Evolutionary conservation across 2,113 vertebrate genomes (phyloP).

Genomic region (Neogale vison): DNA sequence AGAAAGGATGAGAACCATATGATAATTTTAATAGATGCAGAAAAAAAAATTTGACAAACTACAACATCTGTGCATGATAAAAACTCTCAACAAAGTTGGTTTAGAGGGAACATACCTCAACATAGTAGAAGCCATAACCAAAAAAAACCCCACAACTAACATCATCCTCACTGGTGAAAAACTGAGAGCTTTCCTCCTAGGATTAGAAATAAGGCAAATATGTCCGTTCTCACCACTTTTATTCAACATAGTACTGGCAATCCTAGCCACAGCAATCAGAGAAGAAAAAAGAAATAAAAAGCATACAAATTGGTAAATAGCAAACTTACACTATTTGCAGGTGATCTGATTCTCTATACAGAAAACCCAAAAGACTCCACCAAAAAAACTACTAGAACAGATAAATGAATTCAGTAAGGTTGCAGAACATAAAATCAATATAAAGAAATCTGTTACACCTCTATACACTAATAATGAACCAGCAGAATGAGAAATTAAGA

Average conservation of each 20-base stretch:
- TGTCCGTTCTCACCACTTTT: neutral
- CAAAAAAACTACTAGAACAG: neutral
- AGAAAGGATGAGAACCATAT: neutral
- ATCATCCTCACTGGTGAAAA: neutral
- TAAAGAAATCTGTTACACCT: neutral
- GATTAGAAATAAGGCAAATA: neutral
- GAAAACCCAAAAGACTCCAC: neutral
- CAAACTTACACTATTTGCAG: neutral
- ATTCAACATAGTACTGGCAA: neutral
- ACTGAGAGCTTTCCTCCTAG: neutral
- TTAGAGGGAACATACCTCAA: neutral
- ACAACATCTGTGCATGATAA: neutral
- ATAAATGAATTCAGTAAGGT: neutral
- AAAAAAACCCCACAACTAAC: neutral
- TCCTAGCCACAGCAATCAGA: neutral
- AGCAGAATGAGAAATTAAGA: neutral
- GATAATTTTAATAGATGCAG: neutral
- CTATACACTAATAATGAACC: neutral
- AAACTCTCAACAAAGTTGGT: neutral
- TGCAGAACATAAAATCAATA: neutral
- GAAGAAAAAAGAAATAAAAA: neutral
- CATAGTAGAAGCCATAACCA: neutral
- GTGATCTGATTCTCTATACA: neutral
- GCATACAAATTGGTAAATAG: neutral
- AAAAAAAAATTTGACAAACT: neutral